A percentile compares a stretch with the other conserved stretches of the same genome.
Evolutionary conservation across 2,797 vertebrate species (phyloP).

Genomic region (Choloepus didactylus): DNA sequence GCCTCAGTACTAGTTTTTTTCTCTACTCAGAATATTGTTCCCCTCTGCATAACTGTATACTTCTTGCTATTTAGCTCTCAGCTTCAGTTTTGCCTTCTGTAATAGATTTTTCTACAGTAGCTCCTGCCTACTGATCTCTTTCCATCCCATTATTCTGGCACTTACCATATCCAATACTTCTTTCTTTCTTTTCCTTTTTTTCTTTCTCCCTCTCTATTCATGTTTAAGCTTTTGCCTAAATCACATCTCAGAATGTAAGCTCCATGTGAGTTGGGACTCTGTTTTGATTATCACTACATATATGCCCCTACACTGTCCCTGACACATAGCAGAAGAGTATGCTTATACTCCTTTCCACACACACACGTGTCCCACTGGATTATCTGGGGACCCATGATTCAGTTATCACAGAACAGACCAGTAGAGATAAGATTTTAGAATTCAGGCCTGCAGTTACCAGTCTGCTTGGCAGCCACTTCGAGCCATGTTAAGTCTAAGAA

Average conservation of each 20-base stretch:
- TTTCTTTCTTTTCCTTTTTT: not conserved
- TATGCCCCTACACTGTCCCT: not conserved
- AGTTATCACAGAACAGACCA: not conserved
- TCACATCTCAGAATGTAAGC: not conserved
- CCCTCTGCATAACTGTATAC: not conserved
- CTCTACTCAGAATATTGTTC: not conserved
- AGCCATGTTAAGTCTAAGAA: not conserved
- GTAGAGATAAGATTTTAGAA: not conserved
- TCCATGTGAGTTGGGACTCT: not conserved
- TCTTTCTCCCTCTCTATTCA: not conserved
- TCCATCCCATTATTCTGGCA: not conserved
- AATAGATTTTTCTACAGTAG: not conserved
- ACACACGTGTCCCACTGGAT: not conserved
- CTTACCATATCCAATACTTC: not conserved
- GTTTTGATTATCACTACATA: not conserved
- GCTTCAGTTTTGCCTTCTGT: not conserved
- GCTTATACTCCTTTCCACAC: not conserved
- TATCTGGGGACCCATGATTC: not conserved
- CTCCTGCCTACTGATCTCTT: not conserved
- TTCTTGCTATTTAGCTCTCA: slow-evolving; percentile 16
- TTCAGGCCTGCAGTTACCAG: not conserved
- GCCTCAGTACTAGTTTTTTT: not conserved
- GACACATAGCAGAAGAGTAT: not conserved
- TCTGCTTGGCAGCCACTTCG: not conserved
- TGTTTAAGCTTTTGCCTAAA: not conserved